Evolutionary conservation across 2,113 vertebrate genomes (phyloP).

Genomic region (Dromiciops gliroides): DNA sequence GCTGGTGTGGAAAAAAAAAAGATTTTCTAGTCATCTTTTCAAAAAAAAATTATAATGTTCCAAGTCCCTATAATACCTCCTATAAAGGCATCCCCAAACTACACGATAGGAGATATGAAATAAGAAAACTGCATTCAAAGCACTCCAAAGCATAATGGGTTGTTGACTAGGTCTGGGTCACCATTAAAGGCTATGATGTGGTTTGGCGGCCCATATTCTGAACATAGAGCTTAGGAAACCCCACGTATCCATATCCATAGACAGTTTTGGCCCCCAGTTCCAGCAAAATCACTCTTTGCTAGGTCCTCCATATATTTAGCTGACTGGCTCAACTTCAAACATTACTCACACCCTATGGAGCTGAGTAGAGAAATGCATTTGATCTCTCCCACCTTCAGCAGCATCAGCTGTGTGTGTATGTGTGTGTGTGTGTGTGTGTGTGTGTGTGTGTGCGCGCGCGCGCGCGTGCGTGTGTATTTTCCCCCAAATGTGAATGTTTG

Average conservation of each 20-base stretch:
- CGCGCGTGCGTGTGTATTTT: background rate
- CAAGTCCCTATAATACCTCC: background rate
- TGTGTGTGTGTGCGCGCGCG: too few relatives aligned
- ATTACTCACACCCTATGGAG: conserved; percentile 10
- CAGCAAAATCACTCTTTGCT: conserved; percentile 36
- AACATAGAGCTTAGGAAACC: conserved; percentile 6
- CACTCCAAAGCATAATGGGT: background rate
- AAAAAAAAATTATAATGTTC: background rate
- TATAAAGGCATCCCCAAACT: background rate
- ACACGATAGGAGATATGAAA: background rate
- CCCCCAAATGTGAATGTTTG: background rate
- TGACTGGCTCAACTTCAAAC: conserved; percentile 16
- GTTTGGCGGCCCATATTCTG: background rate
- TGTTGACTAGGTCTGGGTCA: background rate
- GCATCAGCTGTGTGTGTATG: background rate
- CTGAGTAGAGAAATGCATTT: conserved; percentile 7
- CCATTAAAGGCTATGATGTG: background rate
- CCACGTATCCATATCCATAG: conserved; percentile 10
- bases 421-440: background rate
- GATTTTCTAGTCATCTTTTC: conserved; percentile 48
- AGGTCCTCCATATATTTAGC: conserved; percentile 33
- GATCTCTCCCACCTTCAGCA: background rate
- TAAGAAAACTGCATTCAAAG: background rate
- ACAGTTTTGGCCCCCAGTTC: conserved; percentile 27
- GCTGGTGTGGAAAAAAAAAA: background rate